Conservation (phyloP, 2,888 invertebrate genomes). For the Aplocera efformata region DNA sequence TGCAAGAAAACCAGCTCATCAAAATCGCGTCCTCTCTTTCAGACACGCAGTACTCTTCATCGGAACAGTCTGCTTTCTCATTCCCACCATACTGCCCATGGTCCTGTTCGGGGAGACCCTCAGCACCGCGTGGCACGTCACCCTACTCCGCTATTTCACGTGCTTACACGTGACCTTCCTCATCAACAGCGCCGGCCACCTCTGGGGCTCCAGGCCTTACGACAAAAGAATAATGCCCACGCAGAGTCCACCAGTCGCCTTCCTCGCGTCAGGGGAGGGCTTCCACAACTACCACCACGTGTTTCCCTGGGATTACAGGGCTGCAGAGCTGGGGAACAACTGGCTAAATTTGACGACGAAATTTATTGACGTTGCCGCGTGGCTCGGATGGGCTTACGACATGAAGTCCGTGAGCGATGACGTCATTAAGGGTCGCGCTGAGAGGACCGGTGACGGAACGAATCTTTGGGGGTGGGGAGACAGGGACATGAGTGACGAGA, state of each 20-base stretch:
- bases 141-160: constrained; percentile 75
- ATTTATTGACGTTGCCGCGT: constrained; percentile 37
- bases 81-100: constrained; percentile 78
- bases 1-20: too few relatives aligned
- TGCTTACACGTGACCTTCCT: constrained; percentile 80
- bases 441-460: constrained; percentile 26
- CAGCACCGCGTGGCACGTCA: constrained; percentile 50
- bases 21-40: constrained; percentile 1
- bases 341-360: constrained; percentile 32
- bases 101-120: constrained; percentile 78
- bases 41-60: constrained; percentile 28
- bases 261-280: constrained; percentile 40
- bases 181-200: constrained; percentile 83
- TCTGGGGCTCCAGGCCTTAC: constrained; percentile 65
- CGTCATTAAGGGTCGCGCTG: constrained; percentile 11
- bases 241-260: constrained; percentile 32
- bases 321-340: constrained; percentile 42
- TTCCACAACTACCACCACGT: constrained; percentile 52
- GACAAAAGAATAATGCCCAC: constrained; percentile 42
- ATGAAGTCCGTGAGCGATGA: constrained; percentile 26
- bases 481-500: constrained; percentile 13
- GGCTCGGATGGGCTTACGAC: constrained; percentile 38
- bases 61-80: constrained; percentile 38
- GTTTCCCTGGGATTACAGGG: constrained; percentile 46
- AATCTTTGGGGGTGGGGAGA: constrained; percentile 20